Percentiles rank a stretch among this genome's conserved stretches.
Conservation (phyloP, 2,888 invertebrate species). For the Metopia argyrocephala region DNA sequence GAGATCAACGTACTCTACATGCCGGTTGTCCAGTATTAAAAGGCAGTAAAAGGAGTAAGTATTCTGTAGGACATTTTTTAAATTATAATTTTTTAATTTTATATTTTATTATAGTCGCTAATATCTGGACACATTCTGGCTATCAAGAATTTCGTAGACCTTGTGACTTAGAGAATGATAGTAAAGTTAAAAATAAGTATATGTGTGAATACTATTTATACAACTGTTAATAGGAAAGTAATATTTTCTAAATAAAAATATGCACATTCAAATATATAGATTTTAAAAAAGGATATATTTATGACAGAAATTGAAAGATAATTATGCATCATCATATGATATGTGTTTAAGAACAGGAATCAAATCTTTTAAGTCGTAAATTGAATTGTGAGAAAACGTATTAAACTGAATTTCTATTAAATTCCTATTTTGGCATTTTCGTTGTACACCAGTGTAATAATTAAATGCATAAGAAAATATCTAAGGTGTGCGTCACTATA, state of each 20-base stretch:
- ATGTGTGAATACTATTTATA: background rate
- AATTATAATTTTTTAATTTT: background rate
- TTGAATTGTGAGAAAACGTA: too few species aligned
- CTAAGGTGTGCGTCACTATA: too few species aligned
- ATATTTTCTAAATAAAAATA: background rate
- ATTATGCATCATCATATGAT: too few species aligned
- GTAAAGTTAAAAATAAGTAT: slow-evolving; percentile 53
- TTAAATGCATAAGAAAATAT: too few species aligned
- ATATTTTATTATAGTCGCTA: slow-evolving; percentile 81
- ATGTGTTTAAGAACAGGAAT: too few species aligned
- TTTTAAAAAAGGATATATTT: too few species aligned
- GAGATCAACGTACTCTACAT: slow-evolving; percentile 91
- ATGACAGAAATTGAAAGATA: too few species aligned
- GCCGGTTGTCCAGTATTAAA: slow-evolving; percentile 97
- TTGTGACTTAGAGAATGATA: slow-evolving; percentile 80
- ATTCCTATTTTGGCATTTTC: too few species aligned
- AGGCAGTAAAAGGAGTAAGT: slow-evolving; percentile 95
- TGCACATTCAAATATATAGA: background rate
- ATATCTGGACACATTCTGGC: slow-evolving; percentile 92
- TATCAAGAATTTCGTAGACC: slow-evolving; percentile 88
- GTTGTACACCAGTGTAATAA: too few species aligned
- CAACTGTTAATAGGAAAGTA: background rate
- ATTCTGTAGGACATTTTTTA: background rate
- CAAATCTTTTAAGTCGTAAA: too few species aligned
- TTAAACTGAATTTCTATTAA: too few species aligned